Base-by-base conservation (phyloP, 1,140 invertebrate genomes). In the Cyclargus thomasi region DNA sequence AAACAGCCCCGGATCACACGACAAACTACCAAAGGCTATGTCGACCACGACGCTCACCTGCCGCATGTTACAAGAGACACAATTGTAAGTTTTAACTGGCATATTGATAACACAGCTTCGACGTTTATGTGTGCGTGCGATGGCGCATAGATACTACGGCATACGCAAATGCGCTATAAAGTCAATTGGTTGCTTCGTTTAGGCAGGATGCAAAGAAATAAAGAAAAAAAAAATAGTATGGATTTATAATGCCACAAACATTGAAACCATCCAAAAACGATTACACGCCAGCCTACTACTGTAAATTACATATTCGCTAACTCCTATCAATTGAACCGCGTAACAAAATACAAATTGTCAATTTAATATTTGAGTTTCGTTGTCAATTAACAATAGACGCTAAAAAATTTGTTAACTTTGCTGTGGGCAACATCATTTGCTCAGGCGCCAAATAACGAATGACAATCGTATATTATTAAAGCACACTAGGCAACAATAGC, bases 361-460 rank as follows among this genome's bases (percentile, higher is more conserved):
- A 68, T 70, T 68, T 70, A 59, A 65, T 70, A 72, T 79, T 76
- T 74, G 35, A 73, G 70, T 70, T 70, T 74, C 77, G 73, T 78
- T 74, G 72, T 78, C 72, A 75, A n/a, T 80, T 79, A 81, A 81
- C 77, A 81, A 77, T 70, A 65, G 69, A 35, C 63, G 73, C 76
- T 78, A 80, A 81, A 74, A 70, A 73, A 70, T 35, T 59, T 66
- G 59, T 66, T 55, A 72, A 67, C 47, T 47, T 64, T 57, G 53
- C 62, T 57, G 53, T 63, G 39, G 64, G 73, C 68, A 75, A 75
- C 59, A 16, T 59, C 70, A 63, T 71, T 72, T 70, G 67, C 63
- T 70, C 65, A 63, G 71, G 39, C 66, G 66, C 80, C 75, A 75
- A 73, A 67, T 59, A 59, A 65, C 64, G 20, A 55, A 57, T 11